Evolutionary conservation across 1,140 invertebrate species (phyloP).

Genomic region (Panagrolaimus sp.): DNA sequence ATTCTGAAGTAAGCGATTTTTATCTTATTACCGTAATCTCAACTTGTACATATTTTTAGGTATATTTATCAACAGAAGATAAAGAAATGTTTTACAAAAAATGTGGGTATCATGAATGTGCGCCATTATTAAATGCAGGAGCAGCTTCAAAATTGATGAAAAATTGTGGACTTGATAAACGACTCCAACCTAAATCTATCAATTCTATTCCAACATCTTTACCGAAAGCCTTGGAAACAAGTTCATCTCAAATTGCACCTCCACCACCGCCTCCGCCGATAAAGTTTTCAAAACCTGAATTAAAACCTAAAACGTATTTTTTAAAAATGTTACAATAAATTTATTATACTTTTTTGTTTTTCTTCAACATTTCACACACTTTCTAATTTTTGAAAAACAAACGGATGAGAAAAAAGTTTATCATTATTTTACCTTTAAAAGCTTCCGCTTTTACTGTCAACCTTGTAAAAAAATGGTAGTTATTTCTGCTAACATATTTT

Average conservation of each 20-base stretch:
- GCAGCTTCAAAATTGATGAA: neutral
- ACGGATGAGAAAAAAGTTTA: too few relatives aligned
- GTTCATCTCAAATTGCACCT: neutral
- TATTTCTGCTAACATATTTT: too few relatives aligned
- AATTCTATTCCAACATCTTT: neutral
- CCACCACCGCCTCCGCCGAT: neutral
- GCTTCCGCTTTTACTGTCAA: too few relatives aligned
- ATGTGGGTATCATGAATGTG: neutral
- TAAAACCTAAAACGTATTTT: too few relatives aligned
- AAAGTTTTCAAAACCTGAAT: neutral
- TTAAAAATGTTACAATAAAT: too few relatives aligned
- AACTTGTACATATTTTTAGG: neutral
- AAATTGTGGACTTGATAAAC: neutral
- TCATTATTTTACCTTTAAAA: too few relatives aligned
- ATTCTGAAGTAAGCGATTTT: neutral
- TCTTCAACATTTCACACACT: too few relatives aligned
- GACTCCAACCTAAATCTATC: neutral
- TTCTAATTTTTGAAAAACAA: too few relatives aligned
- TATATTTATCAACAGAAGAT: slow-evolving; percentile 3
- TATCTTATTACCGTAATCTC: neutral
- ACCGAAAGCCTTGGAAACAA: neutral
- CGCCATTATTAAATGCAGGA: neutral
- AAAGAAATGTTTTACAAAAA: neutral
- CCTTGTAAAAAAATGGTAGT: too few relatives aligned
- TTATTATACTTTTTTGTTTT: too few relatives aligned